Evolutionary conservation across 2,113 vertebrate genomes (phyloP), one percentile per base, ranked within the genome.

Genomic region (Larimichthys crocea): DNA sequence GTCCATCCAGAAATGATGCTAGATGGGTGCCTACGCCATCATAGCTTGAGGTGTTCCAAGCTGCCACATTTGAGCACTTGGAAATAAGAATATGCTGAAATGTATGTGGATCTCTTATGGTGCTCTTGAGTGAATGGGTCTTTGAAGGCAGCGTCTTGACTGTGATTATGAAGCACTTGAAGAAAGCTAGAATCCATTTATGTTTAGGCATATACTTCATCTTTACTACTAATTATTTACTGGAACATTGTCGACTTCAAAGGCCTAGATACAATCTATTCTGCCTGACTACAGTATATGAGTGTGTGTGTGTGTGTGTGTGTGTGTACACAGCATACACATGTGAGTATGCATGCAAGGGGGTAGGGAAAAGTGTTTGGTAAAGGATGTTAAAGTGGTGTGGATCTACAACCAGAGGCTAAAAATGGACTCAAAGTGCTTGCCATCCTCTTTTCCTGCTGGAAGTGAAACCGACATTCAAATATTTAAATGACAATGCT

Each of bases 401-500:
- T 22, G 11, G 68, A 79, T 80, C 81, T 17, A 85, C 81, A 80
- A 82, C 79, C 70, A 40, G 11, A 62, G 48, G 56, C 79, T 90
- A 89, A 85, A 92, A 92, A 92, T 91, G 85, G 70, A 85, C 81
- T 80, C 57, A 82, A 67, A 91, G 85, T 90, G 90, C 88, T 90
- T 17, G 26, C 79, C 59, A 50, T 74, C 61, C 55, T 76, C 59
- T 83, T 80, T 76, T 76, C 70, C 74, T 70, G 63, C 80, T 82
- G 64, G 67, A 91, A 85, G 73, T 86, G 77, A 90, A 88, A 90
- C 83, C 57, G 26, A 56, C 80, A 86, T 89, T 93, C 80, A 93
- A 90, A 92, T 90, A 92, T 94, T 92, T 86, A 94, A 94, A 92
- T 86, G 82, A 90, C 83, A 92, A 86, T 76, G 76, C 62, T 60